These are phyloP conservation scores for Glaucidium brasilianum DNA, from an alignment of 2,113 vertebrate genomes.

Conservation along the genomic window DNA sequence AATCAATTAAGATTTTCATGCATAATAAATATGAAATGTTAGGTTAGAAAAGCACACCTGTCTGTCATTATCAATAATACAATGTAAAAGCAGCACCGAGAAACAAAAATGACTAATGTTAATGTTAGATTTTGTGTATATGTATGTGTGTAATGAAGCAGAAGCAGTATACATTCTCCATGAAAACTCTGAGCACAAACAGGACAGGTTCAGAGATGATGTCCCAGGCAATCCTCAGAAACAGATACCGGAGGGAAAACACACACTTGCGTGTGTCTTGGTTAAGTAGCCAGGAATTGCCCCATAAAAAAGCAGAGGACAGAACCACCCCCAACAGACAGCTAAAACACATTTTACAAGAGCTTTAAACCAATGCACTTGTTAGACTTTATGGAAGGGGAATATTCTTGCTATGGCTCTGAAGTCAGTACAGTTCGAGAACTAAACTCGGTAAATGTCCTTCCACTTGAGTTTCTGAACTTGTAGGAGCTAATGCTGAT, in stretches of 20 bases:
- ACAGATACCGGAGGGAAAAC: background rate
- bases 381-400: slow-evolving; percentile 7
- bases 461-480: slow-evolving; percentile 21
- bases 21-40: background rate
- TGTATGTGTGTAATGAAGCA: background rate
- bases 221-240: background rate
- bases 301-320: slow-evolving; percentile 17
- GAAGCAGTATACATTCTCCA: background rate
- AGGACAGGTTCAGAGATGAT: background rate
- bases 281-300: background rate
- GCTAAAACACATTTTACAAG: slow-evolving; percentile 34
- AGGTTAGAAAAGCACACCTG: background rate
- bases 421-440: background rate
- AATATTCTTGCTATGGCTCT: slow-evolving; percentile 12
- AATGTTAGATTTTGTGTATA: background rate
- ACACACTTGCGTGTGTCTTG: background rate
- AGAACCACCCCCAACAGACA: background rate
- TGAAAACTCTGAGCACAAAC: background rate
- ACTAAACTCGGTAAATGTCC: background rate
- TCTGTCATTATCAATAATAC: background rate
- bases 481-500: background rate
- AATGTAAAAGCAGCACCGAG: background rate
- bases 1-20: background rate
- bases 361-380: background rate
- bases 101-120: background rate